Evolutionary conservation across 2,888 invertebrate species (phyloP).

Genomic region (Maniola hyperantus): DNA sequence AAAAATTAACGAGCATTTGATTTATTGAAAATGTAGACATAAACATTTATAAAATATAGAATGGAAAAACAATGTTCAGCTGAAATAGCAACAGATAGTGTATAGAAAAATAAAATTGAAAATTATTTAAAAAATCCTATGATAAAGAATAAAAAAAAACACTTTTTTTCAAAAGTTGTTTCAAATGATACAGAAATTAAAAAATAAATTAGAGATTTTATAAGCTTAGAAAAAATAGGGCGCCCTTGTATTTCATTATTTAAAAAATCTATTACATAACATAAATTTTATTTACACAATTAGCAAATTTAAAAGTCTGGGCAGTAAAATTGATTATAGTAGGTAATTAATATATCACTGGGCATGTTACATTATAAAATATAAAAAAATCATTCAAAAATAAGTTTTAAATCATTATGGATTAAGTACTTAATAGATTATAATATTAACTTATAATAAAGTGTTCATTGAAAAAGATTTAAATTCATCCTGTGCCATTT

Average conservation of each 20-base stretch:
- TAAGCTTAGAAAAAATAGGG: constrained; percentile 34
- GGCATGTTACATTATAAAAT: constrained; percentile 25
- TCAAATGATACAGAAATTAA: constrained; percentile 41
- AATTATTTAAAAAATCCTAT: constrained; percentile 37
- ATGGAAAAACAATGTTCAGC: constrained; percentile 22
- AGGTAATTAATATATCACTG: background rate
- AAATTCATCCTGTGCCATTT: constrained; percentile 51
- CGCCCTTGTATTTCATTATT: constrained; percentile 7
- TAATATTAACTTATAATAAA: constrained; percentile 8
- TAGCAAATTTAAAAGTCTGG: constrained; percentile 9
- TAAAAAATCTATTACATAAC: background rate
- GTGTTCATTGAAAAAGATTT: constrained; percentile 29
- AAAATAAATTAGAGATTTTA: constrained; percentile 43
- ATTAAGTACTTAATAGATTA: background rate
- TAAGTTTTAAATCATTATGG: background rate
- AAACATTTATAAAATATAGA: constrained; percentile 25
- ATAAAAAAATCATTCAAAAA: constrained; percentile 10
- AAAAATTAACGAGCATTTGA: constrained; percentile 15
- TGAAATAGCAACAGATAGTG: constrained; percentile 28
- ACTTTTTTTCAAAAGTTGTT: constrained; percentile 68
- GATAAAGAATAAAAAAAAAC: constrained; percentile 47
- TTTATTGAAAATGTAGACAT: constrained; percentile 30
- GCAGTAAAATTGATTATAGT: constrained; percentile 14
- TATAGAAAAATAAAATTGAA: constrained; percentile 40
- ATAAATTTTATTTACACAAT: constrained; percentile 25